Base-by-base conservation (phyloP, 2,888 invertebrate species). In the Portevinia maculata region DNA sequence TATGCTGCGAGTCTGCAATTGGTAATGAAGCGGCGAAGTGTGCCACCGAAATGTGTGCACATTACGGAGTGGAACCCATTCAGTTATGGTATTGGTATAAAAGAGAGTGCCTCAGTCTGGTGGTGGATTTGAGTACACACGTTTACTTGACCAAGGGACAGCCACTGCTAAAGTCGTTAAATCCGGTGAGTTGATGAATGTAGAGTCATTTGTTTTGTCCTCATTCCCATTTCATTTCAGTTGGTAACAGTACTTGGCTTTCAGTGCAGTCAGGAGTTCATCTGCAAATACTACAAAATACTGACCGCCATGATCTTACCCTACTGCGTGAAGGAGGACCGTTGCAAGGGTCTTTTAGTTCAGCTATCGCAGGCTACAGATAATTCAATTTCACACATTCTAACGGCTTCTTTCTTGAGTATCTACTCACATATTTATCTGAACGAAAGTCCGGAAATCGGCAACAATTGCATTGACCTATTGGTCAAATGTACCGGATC, bases 341-440 rank as follows among this genome's bases (percentile, higher is more conserved):
- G 86, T 13, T 89, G 88, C 53, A 92, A 92, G 39, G 91, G 92
- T 1, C 92, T 96, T 84, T 92, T 96, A 52, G 92, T 89, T 1
- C 79, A 86, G 0, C 86, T 89, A 11, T 87, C 90, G 1, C 89
- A 89, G 55, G 86, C 88, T 2, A 74, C 88, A 7, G 87, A 87
- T 0, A 89, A 88, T 37, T 86, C 89, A 0, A 85, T 90, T 8
- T 91, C 93, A 0, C 93, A 93, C 39, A 92, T 95, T 85, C 90
- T 96, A 11, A 91, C 92, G 1, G 93, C 92, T 67, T 93, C 94
- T 70, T 95, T 95, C 87, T 92, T 95, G 57, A 93, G 94, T 55
- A 93, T 95, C 57, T 96, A 95, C 85, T 93, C 95, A 0, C 93
- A 95, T 84, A 91, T 94, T 1, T 94, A 94, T 87, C 90, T 96